Conservation (phyloP, 2,888 invertebrate species). For the Leucoma salicis region DNA sequence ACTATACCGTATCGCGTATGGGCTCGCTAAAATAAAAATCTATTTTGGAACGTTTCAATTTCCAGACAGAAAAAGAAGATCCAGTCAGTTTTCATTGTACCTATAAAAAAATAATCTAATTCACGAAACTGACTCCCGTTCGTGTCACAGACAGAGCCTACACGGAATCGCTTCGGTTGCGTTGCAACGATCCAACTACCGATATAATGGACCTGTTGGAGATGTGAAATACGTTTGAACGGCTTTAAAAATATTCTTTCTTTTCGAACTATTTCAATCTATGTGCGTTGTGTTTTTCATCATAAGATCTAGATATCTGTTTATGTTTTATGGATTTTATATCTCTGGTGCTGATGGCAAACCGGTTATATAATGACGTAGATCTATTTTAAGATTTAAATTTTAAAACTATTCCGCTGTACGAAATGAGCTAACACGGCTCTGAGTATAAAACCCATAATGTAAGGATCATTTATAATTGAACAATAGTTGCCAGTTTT, state of each 20-base stretch:
- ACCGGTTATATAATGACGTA: too few relatives aligned
- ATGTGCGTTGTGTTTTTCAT: neutral
- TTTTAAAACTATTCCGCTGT: too few relatives aligned
- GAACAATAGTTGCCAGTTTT: too few relatives aligned
- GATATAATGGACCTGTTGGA: slow-evolving; percentile 10
- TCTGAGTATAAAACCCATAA: too few relatives aligned
- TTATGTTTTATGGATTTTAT: too few relatives aligned
- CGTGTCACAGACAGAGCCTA: slow-evolving; percentile 41
- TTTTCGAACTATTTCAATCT: neutral
- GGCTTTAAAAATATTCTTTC: neutral
- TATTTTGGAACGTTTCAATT: slow-evolving; percentile 36
- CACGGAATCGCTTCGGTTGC: slow-evolving; percentile 31
- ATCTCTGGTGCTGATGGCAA: too few relatives aligned
- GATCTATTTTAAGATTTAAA: too few relatives aligned
- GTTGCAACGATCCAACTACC: slow-evolving; percentile 20
- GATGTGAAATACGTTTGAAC: neutral
- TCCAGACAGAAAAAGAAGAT: slow-evolving; percentile 43
- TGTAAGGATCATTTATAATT: too few relatives aligned
- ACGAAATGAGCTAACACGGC: too few relatives aligned
- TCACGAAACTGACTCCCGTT: slow-evolving; percentile 39
- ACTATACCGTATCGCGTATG: too few relatives aligned
- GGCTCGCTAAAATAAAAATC: slow-evolving; percentile 22
- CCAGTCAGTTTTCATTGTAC: slow-evolving; percentile 39
- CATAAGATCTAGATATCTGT: too few relatives aligned
- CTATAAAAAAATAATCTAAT: slow-evolving; percentile 44